phyloP scores from a whole-genome alignment of 2,113 vertebrate genomes.

The Apeltes quadracus region DNA sequence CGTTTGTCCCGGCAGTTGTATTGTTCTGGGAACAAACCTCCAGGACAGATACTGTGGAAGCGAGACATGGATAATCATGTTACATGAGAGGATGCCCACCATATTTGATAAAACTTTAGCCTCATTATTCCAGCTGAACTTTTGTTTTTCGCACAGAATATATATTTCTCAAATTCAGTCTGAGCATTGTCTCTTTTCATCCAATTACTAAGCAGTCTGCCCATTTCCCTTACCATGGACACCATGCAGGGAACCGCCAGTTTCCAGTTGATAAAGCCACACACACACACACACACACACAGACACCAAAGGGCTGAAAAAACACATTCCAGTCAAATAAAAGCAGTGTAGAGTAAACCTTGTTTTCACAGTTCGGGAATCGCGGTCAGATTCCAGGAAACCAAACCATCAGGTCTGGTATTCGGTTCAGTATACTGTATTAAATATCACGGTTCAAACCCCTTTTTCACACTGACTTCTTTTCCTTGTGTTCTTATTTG shows the following conservation, averaged over 20 bases:
- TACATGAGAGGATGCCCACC: not conserved
- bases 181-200: not conserved
- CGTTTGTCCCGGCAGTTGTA: not conserved
- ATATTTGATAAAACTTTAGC: not conserved
- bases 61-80: not conserved
- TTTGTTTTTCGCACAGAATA: not conserved
- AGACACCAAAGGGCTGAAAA: conserved; percentile 37
- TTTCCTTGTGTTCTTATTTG: not conserved
- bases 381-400: conserved; percentile 46
- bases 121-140: not conserved
- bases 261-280: conserved; percentile 39
- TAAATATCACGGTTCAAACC: not conserved
- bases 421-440: conserved; percentile 1
- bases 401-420: not conserved
- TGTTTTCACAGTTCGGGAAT: conserved; percentile 47
- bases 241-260: conserved; percentile 35
- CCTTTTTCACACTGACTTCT: not conserved
- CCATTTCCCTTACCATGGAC: conserved; percentile 10
- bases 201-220: not conserved
- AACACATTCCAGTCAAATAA: conserved; percentile 44
- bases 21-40: not conserved
- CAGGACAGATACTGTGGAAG: not conserved
- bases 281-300: conserved; percentile 14
- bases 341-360: conserved; percentile 20
- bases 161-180: not conserved